A percentile compares a stretch with the other conserved stretches of the same genome.
Conservation (phyloP, 2,888 invertebrate species). For the Gisinianus flammeolus region DNA sequence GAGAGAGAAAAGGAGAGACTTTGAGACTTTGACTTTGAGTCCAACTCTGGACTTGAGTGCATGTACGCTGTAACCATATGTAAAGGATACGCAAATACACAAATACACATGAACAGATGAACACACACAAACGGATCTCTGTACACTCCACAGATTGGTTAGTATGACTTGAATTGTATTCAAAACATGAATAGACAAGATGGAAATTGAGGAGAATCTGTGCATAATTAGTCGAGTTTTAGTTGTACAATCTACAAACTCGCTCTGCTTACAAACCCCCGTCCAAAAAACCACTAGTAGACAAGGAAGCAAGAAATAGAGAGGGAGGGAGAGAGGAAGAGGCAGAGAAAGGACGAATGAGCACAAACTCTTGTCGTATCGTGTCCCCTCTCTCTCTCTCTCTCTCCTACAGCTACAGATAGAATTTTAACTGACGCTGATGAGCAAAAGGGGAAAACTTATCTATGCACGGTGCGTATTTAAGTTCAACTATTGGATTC, state of each 20-base stretch:
- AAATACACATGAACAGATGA: too few relatives aligned
- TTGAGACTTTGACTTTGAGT: background rate
- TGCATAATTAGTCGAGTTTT: too few relatives aligned
- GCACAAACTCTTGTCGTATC: background rate
- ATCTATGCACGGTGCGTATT: constrained; percentile 21
- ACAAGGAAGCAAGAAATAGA: background rate
- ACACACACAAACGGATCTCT: too few relatives aligned
- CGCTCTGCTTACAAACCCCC: too few relatives aligned
- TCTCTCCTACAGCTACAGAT: background rate
- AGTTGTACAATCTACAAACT: too few relatives aligned
- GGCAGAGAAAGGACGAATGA: background rate
- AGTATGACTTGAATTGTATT: background rate
- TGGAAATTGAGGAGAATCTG: too few relatives aligned
- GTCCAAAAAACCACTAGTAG: background rate
- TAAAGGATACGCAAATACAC: too few relatives aligned
- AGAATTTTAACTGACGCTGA: constrained; percentile 25
- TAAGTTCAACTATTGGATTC: constrained; percentile 17
- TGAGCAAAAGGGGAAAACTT: constrained; percentile 1
- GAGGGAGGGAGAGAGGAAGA: background rate
- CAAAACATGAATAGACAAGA: background rate
- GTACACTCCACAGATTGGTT: too few relatives aligned
- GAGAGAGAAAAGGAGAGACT: background rate
- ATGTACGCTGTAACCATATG: background rate
- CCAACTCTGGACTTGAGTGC: background rate
- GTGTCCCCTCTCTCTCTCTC: background rate